These are phyloP conservation scores for Antheraea yamamai DNA, from an alignment of 2,888 invertebrate genomes.

Conservation along the genomic window DNA sequence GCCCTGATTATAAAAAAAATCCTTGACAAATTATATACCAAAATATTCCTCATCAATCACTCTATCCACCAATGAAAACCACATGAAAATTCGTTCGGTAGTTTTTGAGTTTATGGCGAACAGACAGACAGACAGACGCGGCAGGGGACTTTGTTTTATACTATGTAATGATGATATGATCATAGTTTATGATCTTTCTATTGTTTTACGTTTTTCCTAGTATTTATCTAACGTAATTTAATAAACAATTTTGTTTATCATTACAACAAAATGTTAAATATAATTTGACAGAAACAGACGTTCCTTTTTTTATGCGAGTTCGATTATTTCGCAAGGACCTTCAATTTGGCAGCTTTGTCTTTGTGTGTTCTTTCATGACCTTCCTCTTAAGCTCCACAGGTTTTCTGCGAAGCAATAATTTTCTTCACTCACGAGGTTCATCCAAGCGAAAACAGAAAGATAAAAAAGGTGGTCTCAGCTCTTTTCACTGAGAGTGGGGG, in stretches of 20 bases:
- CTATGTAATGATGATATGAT: too few species aligned
- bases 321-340: slow-evolving; percentile 49
- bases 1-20: too few species aligned
- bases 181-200: background rate
- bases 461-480: slow-evolving; percentile 69
- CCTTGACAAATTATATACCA: too few species aligned
- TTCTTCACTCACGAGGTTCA: slow-evolving; percentile 61
- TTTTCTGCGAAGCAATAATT: slow-evolving; percentile 67
- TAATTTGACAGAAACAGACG: slow-evolving; percentile 18
- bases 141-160: too few species aligned
- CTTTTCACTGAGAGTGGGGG: slow-evolving; percentile 55
- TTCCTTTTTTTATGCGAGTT: slow-evolving; percentile 32
- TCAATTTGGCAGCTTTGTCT: slow-evolving; percentile 58
- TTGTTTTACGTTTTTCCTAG: background rate
- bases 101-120: too few species aligned
- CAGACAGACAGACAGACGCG: too few species aligned
- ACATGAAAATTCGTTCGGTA: too few species aligned
- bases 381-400: slow-evolving; percentile 52
- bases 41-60: too few species aligned
- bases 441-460: slow-evolving; percentile 68
- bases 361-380: slow-evolving; percentile 61
- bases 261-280: background rate
- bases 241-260: background rate
- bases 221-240: background rate
- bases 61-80: too few species aligned